These are phyloP conservation scores for Gastrophysa polygoni DNA, from an alignment of 2,888 invertebrate species.

Conservation along the genomic window DNA sequence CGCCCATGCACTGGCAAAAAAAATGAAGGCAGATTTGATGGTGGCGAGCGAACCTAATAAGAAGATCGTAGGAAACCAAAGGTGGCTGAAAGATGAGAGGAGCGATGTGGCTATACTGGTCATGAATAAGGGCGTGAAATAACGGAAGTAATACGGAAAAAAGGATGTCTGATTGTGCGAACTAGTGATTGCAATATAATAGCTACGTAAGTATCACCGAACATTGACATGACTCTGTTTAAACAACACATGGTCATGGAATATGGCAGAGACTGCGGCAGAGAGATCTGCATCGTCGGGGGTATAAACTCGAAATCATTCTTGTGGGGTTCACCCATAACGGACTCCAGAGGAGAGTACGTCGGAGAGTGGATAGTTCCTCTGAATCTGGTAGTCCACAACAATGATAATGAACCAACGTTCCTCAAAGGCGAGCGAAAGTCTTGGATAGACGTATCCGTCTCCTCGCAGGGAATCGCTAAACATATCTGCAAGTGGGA, in stretches of 20 bases:
- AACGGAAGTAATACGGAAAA: neutral
- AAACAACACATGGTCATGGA: neutral
- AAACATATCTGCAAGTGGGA: neutral
- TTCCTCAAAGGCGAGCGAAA: constrained; percentile 2
- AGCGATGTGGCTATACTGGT: neutral
- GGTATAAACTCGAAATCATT: neutral
- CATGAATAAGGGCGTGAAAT: neutral
- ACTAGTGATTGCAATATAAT: neutral
- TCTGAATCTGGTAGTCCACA: neutral
- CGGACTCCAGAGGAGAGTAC: neutral
- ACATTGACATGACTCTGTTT: neutral
- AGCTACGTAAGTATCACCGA: neutral
- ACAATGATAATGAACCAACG: neutral
- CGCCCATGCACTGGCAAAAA: neutral
- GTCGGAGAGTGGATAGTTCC: neutral
- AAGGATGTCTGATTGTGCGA: neutral
- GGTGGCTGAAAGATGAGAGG: neutral
- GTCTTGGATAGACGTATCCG: constrained; percentile 6
- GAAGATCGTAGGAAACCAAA: neutral
- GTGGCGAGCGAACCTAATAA: neutral
- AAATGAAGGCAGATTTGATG: neutral
- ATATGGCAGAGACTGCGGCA: neutral
- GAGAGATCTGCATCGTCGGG: neutral
- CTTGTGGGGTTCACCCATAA: neutral
- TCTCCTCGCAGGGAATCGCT: neutral